These are phyloP conservation scores for Cheilosia pagana DNA, from an alignment of 2,888 invertebrate species.

Conservation along the genomic window DNA sequence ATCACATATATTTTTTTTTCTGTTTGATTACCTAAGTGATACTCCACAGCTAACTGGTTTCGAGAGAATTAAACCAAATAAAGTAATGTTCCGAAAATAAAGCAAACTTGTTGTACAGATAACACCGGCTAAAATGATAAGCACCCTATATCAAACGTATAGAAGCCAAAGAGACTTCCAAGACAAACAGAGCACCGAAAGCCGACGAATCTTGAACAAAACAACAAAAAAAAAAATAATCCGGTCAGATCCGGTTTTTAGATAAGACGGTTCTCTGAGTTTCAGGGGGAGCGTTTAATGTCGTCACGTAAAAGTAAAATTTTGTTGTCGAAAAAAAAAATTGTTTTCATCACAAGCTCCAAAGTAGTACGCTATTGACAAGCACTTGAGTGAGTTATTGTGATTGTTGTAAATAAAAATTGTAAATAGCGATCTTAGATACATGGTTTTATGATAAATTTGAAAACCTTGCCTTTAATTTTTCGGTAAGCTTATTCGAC, in stretches of 20 bases:
- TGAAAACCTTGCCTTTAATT: slow-evolving; percentile 9
- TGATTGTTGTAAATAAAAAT: slow-evolving; percentile 5
- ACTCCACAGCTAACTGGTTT: slow-evolving; percentile 39
- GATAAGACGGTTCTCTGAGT: slow-evolving; percentile 18
- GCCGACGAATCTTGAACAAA: neutral
- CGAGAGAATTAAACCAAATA: slow-evolving; percentile 26
- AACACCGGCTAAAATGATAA: slow-evolving; percentile 41
- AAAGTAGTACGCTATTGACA: slow-evolving; percentile 13
- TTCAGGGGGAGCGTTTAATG: slow-evolving; percentile 1
- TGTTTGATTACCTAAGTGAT: slow-evolving; percentile 23
- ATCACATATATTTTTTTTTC: slow-evolving; percentile 7
- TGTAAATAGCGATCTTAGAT: neutral
- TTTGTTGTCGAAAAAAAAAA: neutral
- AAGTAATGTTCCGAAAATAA: slow-evolving; percentile 9
- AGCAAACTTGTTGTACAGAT: slow-evolving; percentile 35
- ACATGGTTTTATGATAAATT: slow-evolving; percentile 23
- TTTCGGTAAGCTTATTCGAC: neutral
- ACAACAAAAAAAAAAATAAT: slow-evolving; percentile 14
- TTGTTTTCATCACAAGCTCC: neutral
- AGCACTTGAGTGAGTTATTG: slow-evolving; percentile 29
- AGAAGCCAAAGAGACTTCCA: neutral
- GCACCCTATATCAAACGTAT: slow-evolving; percentile 12
- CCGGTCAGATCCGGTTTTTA: slow-evolving; percentile 38
- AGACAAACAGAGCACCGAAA: slow-evolving; percentile 1
- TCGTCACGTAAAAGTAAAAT: neutral